Conservation (phyloP, 2,113 vertebrate genomes). For the Athene noctua region DNA sequence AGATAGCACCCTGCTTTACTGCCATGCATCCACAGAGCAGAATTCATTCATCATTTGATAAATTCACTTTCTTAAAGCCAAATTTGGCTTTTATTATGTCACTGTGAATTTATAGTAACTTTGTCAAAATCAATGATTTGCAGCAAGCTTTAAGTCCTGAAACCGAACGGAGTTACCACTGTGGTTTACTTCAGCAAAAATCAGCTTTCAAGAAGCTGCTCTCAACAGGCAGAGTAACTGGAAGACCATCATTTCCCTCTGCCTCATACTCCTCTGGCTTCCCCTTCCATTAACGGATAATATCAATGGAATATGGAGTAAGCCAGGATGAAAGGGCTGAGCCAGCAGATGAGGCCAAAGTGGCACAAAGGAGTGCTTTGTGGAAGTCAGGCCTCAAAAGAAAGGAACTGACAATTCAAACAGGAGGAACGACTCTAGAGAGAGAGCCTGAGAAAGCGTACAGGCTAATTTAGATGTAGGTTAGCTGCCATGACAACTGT, state of each 20-base stretch:
- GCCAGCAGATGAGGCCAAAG: neutral
- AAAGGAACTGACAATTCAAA: neutral
- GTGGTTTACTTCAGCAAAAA: neutral
- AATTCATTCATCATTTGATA: neutral
- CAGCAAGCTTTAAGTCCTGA: neutral
- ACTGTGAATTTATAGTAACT: neutral
- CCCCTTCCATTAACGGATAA: neutral
- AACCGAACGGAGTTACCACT: neutral
- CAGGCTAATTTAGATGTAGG: slow-evolving; percentile 10
- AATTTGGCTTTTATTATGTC: neutral
- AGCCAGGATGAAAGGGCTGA: neutral
- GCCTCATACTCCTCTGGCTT: neutral
- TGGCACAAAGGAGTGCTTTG: neutral
- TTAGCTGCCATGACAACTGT: slow-evolving; percentile 50
- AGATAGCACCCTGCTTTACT: neutral
- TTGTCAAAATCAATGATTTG: neutral
- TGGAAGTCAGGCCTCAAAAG: neutral
- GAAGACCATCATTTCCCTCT: neutral
- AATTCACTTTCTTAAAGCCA: neutral
- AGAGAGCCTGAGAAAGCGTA: neutral
- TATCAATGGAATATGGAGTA: neutral
- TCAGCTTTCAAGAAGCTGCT: neutral
- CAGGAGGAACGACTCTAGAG: neutral
- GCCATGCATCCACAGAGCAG: neutral
- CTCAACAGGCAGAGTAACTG: neutral